Evolutionary conservation across 64 coral and sea anemone species (phyloP).

Genomic region (Montipora sp.): DNA sequence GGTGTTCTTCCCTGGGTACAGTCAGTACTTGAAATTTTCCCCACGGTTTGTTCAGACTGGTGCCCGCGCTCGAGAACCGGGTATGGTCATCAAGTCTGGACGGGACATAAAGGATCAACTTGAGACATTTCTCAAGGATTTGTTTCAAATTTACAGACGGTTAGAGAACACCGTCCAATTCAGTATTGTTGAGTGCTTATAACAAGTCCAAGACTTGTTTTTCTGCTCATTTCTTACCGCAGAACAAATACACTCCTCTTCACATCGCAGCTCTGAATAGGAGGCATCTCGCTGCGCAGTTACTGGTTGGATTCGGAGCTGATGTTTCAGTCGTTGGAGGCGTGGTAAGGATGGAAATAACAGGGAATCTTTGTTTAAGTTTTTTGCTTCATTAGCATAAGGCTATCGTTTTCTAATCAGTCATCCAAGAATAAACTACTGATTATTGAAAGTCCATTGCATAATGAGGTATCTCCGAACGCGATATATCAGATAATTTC

Average conservation of each 20-base stretch:
- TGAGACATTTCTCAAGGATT: not conserved
- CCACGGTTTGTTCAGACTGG: too few relatives aligned
- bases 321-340: constrained; percentile 80
- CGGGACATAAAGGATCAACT: not conserved
- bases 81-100: not conserved
- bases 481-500: too few relatives aligned
- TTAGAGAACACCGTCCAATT: not conserved
- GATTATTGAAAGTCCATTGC: too few relatives aligned
- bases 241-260: constrained; percentile 88
- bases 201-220: not conserved
- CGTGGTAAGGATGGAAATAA: constrained; percentile 40
- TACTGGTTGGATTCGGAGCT: constrained; percentile 86
- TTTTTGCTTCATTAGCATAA: too few relatives aligned
- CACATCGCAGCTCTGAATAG: constrained; percentile 74
- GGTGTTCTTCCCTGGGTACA: too few relatives aligned
- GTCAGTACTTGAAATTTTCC: too few relatives aligned
- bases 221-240: not conserved
- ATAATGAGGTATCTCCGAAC: too few relatives aligned
- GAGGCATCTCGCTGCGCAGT: constrained; percentile 76
- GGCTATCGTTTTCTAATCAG: too few relatives aligned
- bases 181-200: not conserved
- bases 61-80: not conserved
- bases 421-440: too few relatives aligned
- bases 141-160: not conserved
- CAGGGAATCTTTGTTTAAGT: too few relatives aligned